Evolutionary conservation across 2,797 vertebrate genomes (phyloP).

Genomic region (Falco novaeseelandiae): DNA sequence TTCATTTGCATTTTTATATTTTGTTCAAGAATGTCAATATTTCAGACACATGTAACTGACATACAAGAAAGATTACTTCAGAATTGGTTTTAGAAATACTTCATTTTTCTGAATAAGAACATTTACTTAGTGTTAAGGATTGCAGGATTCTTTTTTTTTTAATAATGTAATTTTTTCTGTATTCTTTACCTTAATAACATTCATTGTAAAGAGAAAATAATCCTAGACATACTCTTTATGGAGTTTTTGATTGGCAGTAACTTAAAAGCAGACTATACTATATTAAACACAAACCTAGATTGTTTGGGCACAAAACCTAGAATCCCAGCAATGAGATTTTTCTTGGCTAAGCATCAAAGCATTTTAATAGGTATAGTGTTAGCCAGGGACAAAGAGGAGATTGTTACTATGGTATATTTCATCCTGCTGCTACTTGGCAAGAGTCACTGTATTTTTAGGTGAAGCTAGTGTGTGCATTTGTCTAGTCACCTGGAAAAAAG

Average conservation of each 20-base stretch:
- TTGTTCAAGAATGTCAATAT: conserved; percentile 26
- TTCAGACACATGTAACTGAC: not conserved
- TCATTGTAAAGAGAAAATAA: conserved; percentile 74
- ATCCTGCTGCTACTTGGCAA: conserved; percentile 81
- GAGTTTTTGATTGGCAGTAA: conserved; percentile 83
- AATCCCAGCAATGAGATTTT: conserved; percentile 88
- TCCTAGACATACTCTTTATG: conserved; percentile 56
- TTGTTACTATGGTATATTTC: conserved; percentile 83
- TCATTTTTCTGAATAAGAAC: conserved; percentile 34
- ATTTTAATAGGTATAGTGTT: conserved; percentile 84
- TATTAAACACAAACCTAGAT: conserved; percentile 89
- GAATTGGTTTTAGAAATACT: conserved; percentile 39
- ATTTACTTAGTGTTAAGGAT: conserved; percentile 50
- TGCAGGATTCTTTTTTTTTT: conserved; percentile 37
- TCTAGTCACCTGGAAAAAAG: conserved; percentile 78
- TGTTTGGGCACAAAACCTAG: conserved; percentile 87
- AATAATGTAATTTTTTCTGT: conserved; percentile 23
- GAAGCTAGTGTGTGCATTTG: conserved; percentile 72
- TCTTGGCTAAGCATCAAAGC: conserved; percentile 89
- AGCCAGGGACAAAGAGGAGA: conserved; percentile 85
- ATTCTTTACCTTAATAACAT: conserved; percentile 73
- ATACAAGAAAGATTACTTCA: conserved; percentile 25
- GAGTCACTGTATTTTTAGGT: conserved; percentile 76
- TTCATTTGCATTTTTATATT: conserved; percentile 22
- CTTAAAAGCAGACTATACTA: conserved; percentile 83